Evolutionary conservation across 2,113 vertebrate genomes (phyloP).

Genomic region (Cyphomyrus discorhynchus): DNA sequence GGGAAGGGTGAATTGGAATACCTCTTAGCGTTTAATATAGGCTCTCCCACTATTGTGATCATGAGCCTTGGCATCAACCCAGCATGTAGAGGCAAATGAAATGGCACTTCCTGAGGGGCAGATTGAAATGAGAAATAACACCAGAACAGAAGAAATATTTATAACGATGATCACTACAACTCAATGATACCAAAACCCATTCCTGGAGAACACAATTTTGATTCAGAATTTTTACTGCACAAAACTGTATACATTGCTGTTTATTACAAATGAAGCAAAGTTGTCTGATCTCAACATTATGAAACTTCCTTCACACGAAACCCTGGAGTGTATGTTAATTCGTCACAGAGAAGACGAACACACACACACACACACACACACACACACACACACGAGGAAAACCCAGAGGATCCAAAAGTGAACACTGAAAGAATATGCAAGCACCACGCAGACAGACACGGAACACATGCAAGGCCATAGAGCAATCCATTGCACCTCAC

Average conservation of each 20-base stretch:
- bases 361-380: neutral
- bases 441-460: neutral
- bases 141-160: neutral
- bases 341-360: neutral
- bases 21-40: constrained; percentile 53
- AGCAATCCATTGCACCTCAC: neutral
- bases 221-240: neutral
- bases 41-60: constrained; percentile 62
- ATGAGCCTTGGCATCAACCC: constrained; percentile 61
- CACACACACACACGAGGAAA: neutral
- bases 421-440: neutral
- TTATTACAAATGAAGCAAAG: neutral
- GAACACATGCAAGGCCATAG: neutral
- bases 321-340: neutral
- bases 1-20: constrained; percentile 25
- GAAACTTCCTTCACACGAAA: neutral
- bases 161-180: neutral
- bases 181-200: neutral
- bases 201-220: neutral
- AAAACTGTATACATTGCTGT: neutral
- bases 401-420: neutral
- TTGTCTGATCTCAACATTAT: neutral
- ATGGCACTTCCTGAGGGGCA: constrained; percentile 57
- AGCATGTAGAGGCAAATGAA: constrained; percentile 59
- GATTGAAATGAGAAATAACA: neutral